These are phyloP conservation scores for Drosophila ohnishii DNA, from an alignment of 1,140 invertebrate genomes.

Conservation along the genomic window DNA sequence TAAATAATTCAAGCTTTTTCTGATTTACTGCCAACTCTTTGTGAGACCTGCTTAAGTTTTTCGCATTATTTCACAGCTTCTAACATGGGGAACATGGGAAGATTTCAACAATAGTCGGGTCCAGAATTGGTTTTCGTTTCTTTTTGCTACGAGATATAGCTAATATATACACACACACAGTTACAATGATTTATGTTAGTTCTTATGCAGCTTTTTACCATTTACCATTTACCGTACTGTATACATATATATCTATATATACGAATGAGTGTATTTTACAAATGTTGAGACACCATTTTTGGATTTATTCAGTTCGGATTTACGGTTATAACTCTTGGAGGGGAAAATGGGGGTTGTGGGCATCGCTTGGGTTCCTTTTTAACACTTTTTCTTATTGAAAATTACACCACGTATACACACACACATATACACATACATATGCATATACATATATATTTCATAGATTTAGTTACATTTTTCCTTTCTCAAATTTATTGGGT, in stretches of 20 bases:
- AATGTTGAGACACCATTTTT: conserved; percentile 36
- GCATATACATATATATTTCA: conserved; percentile 17
- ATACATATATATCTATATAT: conserved; percentile 7
- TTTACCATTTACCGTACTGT: conserved; percentile 19
- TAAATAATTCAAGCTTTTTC: not conserved
- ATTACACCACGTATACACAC: conserved; percentile 42
- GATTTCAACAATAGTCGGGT: conserved; percentile 25
- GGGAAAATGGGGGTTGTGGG: not conserved
- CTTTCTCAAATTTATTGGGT: conserved; percentile 14
- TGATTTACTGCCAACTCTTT: conserved; percentile 25
- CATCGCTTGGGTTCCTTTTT: not conserved
- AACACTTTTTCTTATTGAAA: conserved; percentile 16
- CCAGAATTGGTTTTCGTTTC: conserved; percentile 19
- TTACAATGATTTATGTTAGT: conserved; percentile 29
- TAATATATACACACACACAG: conserved; percentile 38
- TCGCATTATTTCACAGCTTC: conserved; percentile 22
- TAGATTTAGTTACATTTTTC: conserved; percentile 38
- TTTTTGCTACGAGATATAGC: conserved; percentile 18
- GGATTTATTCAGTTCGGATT: conserved; percentile 26
- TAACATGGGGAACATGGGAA: conserved; percentile 12
- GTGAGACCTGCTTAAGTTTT: conserved; percentile 9
- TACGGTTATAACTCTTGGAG: conserved; percentile 26
- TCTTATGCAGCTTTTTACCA: conserved; percentile 13
- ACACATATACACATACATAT: conserved; percentile 33
- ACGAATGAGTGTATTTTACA: conserved; percentile 30